Conservation (phyloP, 2,797 vertebrate species). For the Gallirallus australis region DNA sequence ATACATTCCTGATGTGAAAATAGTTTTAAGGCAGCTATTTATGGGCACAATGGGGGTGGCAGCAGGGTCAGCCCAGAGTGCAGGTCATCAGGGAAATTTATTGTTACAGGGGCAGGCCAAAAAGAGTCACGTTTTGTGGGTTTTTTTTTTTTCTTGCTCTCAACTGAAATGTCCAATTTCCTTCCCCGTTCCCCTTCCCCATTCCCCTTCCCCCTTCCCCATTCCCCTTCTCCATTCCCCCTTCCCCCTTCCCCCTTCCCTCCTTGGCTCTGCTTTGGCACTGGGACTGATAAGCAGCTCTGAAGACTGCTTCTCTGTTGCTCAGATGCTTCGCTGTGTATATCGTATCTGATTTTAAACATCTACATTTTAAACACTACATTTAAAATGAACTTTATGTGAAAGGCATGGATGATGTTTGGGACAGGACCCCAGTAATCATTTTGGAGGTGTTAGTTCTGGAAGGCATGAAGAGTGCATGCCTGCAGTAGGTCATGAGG, state of each 20-base stretch:
- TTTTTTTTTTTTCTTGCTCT: not conserved
- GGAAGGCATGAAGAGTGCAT: not conserved
- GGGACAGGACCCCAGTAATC: not conserved
- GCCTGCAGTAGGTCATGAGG: not conserved
- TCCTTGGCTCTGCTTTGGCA: not conserved
- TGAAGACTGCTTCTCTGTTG: not conserved
- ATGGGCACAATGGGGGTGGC: not conserved
- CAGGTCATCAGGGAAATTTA: not conserved
- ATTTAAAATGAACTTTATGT: not conserved
- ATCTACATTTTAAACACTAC: not conserved
- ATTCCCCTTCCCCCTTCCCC: no score
- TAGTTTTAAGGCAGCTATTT: not conserved
- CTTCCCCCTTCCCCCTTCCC: not conserved
- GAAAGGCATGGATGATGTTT: not conserved
- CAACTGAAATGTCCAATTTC: not conserved
- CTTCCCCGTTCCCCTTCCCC: not conserved
- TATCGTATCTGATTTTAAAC: not conserved
- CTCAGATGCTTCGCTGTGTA: not conserved
- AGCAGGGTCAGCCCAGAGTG: accelerated
- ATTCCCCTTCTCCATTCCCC: no score
- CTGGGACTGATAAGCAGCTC: not conserved
- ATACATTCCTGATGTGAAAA: not conserved
- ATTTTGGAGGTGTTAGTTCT: not conserved
- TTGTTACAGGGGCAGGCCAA: not conserved
- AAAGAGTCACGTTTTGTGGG: not conserved